These are phyloP conservation scores for Sebastes kiyomatsui DNA, from an alignment of 2,797 vertebrate genomes.

Conservation along the genomic window DNA sequence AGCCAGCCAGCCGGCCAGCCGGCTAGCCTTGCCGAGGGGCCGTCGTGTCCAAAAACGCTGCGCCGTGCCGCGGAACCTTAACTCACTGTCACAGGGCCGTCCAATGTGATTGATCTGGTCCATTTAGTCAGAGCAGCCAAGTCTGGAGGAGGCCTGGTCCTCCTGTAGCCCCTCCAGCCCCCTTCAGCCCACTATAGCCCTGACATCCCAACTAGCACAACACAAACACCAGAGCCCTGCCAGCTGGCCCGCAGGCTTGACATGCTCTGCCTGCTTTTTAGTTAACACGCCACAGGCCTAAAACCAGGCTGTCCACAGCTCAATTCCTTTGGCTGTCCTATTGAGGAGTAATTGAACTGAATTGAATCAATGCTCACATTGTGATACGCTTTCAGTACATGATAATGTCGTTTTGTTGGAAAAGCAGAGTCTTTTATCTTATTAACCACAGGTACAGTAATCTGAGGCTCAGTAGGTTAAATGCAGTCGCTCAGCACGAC, in stretches of 20 bases:
- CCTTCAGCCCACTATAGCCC: slow-evolving; percentile 65
- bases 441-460: background rate
- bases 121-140: slow-evolving; percentile 85
- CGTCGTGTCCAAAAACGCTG: slow-evolving; percentile 77
- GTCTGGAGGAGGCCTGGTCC: slow-evolving; percentile 82
- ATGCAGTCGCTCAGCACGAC: background rate
- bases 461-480: slow-evolving; percentile 27
- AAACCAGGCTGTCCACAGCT: slow-evolving; percentile 49
- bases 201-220: slow-evolving; percentile 78
- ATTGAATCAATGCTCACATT: slow-evolving; percentile 26
- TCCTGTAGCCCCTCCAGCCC: slow-evolving; percentile 71
- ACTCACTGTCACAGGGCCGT: slow-evolving; percentile 85
- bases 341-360: slow-evolving; percentile 41
- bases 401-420: slow-evolving; percentile 13
- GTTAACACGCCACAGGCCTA: slow-evolving; percentile 70
- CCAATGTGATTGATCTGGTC: slow-evolving; percentile 87
- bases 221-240: slow-evolving; percentile 80
- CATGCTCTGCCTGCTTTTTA: slow-evolving; percentile 74
- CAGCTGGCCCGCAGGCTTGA: slow-evolving; percentile 77
- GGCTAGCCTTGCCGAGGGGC: slow-evolving; percentile 71
- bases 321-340: slow-evolving; percentile 31
- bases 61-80: slow-evolving; percentile 80
- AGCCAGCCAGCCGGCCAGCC: slow-evolving; percentile 73
- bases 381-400: slow-evolving; percentile 12
- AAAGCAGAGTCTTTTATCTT: background rate